Evolutionary conservation across 2,888 invertebrate species (phyloP), one percentile per base, ranked within the genome.

Genomic region (Zeuzera pyrina): DNA sequence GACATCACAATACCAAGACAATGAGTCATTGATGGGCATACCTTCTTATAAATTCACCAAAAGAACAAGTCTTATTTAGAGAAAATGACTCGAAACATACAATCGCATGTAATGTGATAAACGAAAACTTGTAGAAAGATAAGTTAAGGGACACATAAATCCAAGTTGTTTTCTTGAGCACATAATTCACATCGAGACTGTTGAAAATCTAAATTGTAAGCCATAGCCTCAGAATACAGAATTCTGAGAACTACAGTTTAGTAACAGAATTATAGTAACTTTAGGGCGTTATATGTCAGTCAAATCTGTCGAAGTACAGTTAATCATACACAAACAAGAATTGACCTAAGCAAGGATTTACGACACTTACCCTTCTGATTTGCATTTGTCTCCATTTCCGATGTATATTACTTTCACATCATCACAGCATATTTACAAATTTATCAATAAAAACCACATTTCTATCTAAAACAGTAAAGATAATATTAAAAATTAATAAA

Each of bases 281-380:
- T 45, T 45, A 42, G 34, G 39, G 39, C 48, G 49, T 52, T 42
- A 53, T 59, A 66, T 57, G 67, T 65, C 62, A 64, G 51, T 57
- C 52, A 49, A 67, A 68, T 59, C 53, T 42, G 58, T 69, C 61
- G 60, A 57, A 53, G 53, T 73, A 79, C 77, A 76, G 76, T 78
- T 78, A 78, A 57, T 63, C 71, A 69, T 72, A 71, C 65, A 73
- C 70, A 77, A 81, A 79, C 77, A 78, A 67, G 60, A 64, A 45
- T 44, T 38, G 39, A 49, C 52, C 49, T 55, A 50, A 48, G 45
- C 36, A 34, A 47, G 43, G 42, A 46, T 53, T 41, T 53, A 46
- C 49, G 44, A 36, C 59, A 69, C 79, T 77, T 50, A 79, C 83
- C 78, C 62, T 71, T 78, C 55, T 67, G 72, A 68, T 70, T 79